Conservation (phyloP, 2,113 vertebrate species). For the Petrocephalus zakoni region DNA sequence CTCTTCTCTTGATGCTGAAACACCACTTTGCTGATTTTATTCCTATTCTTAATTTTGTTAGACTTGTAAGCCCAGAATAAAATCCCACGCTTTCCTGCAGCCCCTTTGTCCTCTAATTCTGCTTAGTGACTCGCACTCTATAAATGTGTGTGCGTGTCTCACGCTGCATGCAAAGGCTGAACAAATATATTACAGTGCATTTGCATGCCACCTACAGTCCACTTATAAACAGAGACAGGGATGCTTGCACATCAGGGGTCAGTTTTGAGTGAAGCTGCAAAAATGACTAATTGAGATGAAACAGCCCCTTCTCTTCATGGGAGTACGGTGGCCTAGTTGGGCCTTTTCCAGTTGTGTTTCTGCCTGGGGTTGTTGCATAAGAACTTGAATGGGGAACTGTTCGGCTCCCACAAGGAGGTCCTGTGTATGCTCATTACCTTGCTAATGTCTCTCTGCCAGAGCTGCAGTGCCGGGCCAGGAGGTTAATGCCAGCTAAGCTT, state of each 20-base stretch:
- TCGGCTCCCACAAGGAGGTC: constrained; percentile 65
- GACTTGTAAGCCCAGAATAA: not conserved
- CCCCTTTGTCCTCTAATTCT: not conserved
- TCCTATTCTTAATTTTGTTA: not conserved
- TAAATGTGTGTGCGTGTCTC: not conserved
- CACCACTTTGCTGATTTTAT: not conserved
- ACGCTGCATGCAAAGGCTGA: not conserved
- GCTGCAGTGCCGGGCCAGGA: constrained; percentile 46
- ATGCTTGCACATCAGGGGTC: not conserved
- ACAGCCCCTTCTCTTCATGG: not conserved
- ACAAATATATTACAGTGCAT: not conserved
- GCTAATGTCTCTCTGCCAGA: constrained; percentile 62
- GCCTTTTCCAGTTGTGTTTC: constrained; percentile 4
- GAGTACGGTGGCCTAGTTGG: constrained; percentile 5
- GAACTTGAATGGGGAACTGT: constrained; percentile 67
- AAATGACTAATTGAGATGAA: not conserved
- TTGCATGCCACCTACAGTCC: not conserved
- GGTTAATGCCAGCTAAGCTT: constrained; percentile 67
- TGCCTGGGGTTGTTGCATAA: constrained; percentile 49
- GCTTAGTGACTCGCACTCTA: not conserved
- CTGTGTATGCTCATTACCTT: constrained; percentile 67
- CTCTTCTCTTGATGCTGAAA: not conserved
- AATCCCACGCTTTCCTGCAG: not conserved
- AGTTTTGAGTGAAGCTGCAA: not conserved
- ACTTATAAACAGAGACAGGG: not conserved